Evolutionary conservation across 2,113 vertebrate species (phyloP).

Genomic region (Lepus europaeus): DNA sequence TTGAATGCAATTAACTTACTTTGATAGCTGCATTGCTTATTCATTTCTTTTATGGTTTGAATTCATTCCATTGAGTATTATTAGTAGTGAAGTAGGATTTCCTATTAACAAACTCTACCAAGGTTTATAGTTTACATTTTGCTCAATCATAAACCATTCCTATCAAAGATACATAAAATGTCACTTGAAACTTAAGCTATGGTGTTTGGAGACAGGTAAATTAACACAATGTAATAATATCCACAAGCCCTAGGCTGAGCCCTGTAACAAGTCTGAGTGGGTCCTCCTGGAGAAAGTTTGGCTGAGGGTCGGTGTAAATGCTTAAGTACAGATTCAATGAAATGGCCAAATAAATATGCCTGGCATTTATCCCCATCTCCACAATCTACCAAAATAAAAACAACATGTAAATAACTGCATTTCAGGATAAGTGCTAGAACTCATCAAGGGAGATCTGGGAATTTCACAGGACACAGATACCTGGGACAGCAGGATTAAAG

Average conservation of each 20-base stretch:
- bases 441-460: too few species aligned
- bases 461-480: too few species aligned
- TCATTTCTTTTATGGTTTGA: neutral
- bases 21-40: neutral
- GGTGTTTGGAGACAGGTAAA: neutral
- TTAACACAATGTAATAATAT: neutral
- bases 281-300: neutral
- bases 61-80: neutral
- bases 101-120: neutral
- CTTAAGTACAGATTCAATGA: neutral
- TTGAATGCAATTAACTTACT: neutral
- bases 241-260: neutral
- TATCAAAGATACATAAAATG: constrained; percentile 15
- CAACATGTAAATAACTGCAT: too few species aligned
- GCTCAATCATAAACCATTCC: neutral
- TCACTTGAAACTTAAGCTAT: neutral
- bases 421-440: too few species aligned
- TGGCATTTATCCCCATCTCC: too few species aligned
- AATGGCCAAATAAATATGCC: too few species aligned
- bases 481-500: too few species aligned
- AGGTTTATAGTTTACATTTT: neutral
- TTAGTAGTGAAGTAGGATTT: neutral
- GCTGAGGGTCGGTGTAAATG: neutral
- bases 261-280: too few species aligned
- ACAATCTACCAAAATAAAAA: too few species aligned